phyloP scores from a whole-genome alignment of 2,888 invertebrate species.

The Oxycera nigricornis region DNA sequence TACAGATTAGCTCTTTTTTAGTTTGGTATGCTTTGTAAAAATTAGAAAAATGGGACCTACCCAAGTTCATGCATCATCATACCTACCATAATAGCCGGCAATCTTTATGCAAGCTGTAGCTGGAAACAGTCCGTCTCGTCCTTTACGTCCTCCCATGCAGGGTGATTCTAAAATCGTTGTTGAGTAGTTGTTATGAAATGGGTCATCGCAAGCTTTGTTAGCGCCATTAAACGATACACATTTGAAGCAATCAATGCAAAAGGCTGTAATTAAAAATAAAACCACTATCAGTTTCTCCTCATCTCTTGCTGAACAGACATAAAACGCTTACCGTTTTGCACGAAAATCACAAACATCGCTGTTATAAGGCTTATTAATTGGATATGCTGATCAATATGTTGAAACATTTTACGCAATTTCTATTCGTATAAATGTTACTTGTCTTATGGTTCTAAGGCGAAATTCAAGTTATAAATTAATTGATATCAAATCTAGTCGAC shows the following conservation, averaged over 20 bases:
- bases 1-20: no score
- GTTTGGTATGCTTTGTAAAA: no score
- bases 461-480: no score
- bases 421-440: constrained; percentile 7
- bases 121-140: constrained; percentile 91
- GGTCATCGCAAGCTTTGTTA: constrained; percentile 90
- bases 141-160: constrained; percentile 93
- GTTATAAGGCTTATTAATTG: constrained; percentile 49
- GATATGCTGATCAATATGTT: constrained; percentile 49
- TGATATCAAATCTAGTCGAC: no score
- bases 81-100: constrained; percentile 84
- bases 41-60: no score
- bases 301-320: no score
- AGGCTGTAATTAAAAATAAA: constrained; percentile 58
- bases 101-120: constrained; percentile 98
- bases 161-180: constrained; percentile 84
- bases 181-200: constrained; percentile 92
- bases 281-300: background rate
- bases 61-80: no score
- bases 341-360: constrained; percentile 48
- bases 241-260: constrained; percentile 93
- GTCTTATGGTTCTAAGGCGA: background rate
- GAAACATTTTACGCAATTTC: constrained; percentile 47
- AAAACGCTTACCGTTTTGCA: constrained; percentile 48
- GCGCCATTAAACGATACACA: constrained; percentile 91